phyloP scores from a whole-genome alignment of 2,797 vertebrate genomes.

The Sciaenops ocellatus region DNA sequence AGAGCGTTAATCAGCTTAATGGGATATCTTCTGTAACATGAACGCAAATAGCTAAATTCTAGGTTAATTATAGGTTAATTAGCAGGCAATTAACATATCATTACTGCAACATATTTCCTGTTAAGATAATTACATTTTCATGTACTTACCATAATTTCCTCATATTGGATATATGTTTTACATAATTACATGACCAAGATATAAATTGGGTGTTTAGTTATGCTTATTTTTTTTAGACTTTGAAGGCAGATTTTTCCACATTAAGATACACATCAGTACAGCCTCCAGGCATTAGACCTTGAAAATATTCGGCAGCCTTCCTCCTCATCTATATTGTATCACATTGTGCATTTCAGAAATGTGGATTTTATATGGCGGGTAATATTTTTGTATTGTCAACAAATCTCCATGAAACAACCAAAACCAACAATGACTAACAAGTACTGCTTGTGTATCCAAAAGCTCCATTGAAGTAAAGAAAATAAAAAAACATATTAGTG shows the following conservation, averaged over 20 bases:
- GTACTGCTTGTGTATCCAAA: neutral
- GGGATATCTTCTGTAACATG: slow-evolving; percentile 27
- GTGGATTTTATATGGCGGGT: neutral
- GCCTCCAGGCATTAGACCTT: slow-evolving; percentile 27
- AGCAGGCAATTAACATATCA: slow-evolving; percentile 59
- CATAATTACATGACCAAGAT: slow-evolving; percentile 52
- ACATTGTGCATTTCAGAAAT: slow-evolving; percentile 5
- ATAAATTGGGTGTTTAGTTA: slow-evolving; percentile 50
- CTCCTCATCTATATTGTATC: slow-evolving; percentile 6
- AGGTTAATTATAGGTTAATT: slow-evolving; percentile 63
- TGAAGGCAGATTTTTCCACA: slow-evolving; percentile 41
- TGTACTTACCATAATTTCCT: slow-evolving; percentile 50
- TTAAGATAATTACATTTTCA: slow-evolving; percentile 57
- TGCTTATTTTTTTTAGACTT: slow-evolving; percentile 41
- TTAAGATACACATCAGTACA: slow-evolving; percentile 27
- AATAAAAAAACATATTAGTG: neutral
- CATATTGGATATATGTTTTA: slow-evolving; percentile 49
- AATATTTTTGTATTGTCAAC: slow-evolving; percentile 9
- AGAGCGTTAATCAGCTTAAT: slow-evolving; percentile 38
- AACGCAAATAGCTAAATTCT: slow-evolving; percentile 28
- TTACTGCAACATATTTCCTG: slow-evolving; percentile 47
- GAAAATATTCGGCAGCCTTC: neutral
- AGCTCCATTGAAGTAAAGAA: neutral
- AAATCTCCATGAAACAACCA: slow-evolving; percentile 20
- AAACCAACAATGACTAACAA: slow-evolving; percentile 18